A percentile compares a stretch with the other conserved stretches of the same genome.
Evolutionary conservation across 2,113 vertebrate genomes (phyloP).

Genomic region (Otocyon megalotis): DNA sequence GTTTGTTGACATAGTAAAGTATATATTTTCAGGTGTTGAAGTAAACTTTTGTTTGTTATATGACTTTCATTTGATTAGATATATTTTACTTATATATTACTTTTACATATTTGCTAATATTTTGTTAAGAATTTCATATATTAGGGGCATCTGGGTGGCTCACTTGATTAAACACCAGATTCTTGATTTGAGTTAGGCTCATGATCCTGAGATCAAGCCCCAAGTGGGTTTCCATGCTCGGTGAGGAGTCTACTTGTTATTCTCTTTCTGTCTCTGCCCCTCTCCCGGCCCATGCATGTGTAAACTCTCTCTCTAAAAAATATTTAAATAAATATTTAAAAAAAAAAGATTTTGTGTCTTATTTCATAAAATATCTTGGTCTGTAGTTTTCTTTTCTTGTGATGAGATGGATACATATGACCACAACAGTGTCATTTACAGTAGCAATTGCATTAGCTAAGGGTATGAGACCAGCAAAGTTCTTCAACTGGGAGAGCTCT

Average conservation of each 20-base stretch:
- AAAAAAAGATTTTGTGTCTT: neutral
- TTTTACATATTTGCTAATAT: neutral
- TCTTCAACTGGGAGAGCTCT: neutral
- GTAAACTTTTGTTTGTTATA: neutral
- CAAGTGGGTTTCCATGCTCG: too few relatives aligned
- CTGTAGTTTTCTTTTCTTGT: neutral
- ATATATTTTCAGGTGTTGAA: neutral
- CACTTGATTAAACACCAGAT: too few relatives aligned
- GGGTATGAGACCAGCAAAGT: neutral
- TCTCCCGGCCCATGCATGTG: too few relatives aligned
- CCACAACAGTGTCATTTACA: neutral
- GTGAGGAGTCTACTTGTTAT: too few relatives aligned
- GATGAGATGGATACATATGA: neutral
- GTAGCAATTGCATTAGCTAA: too few relatives aligned
- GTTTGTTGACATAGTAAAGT: neutral
- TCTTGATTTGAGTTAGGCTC: too few relatives aligned
- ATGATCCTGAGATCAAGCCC: too few relatives aligned
- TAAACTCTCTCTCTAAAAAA: too few relatives aligned
- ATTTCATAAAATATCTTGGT: neutral
- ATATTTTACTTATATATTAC: neutral
- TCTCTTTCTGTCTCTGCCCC: too few relatives aligned
- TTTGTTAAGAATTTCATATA: neutral
- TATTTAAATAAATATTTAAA: too few relatives aligned
- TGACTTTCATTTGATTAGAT: neutral
- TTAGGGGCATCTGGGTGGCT: neutral